phyloP scores from a whole-genome alignment of 1,140 invertebrate genomes.

The Polyergus mexicanus region DNA sequence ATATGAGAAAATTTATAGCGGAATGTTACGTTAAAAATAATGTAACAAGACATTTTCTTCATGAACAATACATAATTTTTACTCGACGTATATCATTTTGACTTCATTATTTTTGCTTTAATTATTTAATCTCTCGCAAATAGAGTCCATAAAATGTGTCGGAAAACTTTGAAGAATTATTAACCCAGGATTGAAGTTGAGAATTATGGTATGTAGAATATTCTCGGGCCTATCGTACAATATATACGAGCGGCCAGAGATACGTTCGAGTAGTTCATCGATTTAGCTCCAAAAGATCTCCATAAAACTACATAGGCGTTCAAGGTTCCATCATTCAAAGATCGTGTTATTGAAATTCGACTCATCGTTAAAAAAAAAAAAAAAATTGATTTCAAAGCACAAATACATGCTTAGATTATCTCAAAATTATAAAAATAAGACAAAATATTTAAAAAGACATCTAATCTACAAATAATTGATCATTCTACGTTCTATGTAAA shows the following conservation, averaged over 20 bases:
- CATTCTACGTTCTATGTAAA: too few relatives aligned
- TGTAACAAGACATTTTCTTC: too few relatives aligned
- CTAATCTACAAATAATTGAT: background rate
- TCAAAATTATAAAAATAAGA: background rate
- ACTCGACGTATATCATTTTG: too few relatives aligned
- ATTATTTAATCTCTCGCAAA: too few relatives aligned
- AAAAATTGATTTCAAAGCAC: background rate
- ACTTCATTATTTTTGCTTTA: too few relatives aligned
- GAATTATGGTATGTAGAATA: background rate
- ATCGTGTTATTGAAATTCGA: constrained; percentile 28
- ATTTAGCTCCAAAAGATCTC: background rate
- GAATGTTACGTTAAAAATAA: too few relatives aligned
- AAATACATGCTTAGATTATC: too few relatives aligned
- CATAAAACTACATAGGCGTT: constrained; percentile 15
- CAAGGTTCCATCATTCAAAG: background rate
- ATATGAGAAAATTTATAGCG: too few relatives aligned
- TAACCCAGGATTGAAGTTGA: background rate
- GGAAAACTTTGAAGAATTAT: background rate
- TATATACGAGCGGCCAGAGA: constrained; percentile 11
- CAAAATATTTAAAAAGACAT: background rate
- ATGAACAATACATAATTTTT: too few relatives aligned
- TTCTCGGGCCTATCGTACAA: background rate
- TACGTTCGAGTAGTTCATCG: constrained; percentile 36
- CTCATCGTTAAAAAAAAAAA: background rate
- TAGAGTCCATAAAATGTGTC: background rate